Conservation (phyloP, 2,797 vertebrate genomes). For the Vespertilio murinus region DNA sequence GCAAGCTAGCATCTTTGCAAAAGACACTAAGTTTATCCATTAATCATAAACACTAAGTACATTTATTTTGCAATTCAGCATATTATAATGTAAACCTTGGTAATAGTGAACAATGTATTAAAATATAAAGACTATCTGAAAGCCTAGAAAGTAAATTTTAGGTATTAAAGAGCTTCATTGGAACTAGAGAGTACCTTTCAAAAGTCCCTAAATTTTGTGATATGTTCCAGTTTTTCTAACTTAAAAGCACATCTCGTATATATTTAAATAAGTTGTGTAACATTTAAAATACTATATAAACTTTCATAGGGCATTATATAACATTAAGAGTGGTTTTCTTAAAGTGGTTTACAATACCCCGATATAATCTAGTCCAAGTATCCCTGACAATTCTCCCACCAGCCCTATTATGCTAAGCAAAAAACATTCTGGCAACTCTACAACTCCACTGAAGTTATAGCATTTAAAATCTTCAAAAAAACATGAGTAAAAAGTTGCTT, state of each 20-base stretch:
- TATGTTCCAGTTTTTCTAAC: background rate
- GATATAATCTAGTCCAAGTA: background rate
- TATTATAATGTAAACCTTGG: slow-evolving; percentile 28
- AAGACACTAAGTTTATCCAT: slow-evolving; percentile 70
- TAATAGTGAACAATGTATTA: slow-evolving; percentile 8
- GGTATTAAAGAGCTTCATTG: background rate
- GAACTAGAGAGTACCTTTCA: background rate
- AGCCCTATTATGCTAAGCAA: slow-evolving; percentile 4
- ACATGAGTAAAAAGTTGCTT: background rate
- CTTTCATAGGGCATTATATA: background rate
- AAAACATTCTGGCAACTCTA: background rate
- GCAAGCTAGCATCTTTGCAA: slow-evolving; percentile 71
- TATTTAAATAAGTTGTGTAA: background rate
- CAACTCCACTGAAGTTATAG: background rate
- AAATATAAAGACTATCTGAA: slow-evolving; percentile 50
- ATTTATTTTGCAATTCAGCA: slow-evolving; percentile 52
- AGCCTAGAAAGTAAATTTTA: background rate
- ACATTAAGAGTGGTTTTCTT: slow-evolving; percentile 10
- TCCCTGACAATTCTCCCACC: background rate
- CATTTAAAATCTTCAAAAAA: background rate
- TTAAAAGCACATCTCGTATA: background rate
- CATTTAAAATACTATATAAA: slow-evolving; percentile 18
- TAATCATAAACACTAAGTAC: slow-evolving; percentile 59
- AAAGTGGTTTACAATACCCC: background rate
- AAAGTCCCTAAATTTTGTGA: background rate